phyloP scores from a whole-genome alignment of 1,140 invertebrate genomes.

The Sinella curviseta region DNA sequence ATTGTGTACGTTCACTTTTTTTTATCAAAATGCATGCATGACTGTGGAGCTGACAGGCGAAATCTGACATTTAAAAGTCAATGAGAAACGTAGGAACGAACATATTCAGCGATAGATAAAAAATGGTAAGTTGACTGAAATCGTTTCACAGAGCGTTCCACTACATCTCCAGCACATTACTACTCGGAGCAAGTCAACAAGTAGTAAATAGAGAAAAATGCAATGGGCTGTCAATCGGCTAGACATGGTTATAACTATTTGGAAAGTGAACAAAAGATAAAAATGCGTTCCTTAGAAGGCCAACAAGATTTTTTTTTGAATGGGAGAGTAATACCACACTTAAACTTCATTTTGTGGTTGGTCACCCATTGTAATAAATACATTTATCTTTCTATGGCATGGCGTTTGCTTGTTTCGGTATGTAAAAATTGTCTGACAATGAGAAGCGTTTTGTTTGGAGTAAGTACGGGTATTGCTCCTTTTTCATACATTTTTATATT shows the following conservation, averaged over 20 bases:
- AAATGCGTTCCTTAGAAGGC: constrained; percentile 16
- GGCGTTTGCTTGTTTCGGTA: neutral
- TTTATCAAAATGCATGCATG: neutral
- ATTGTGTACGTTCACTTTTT: neutral
- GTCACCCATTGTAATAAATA: neutral
- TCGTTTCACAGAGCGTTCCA: neutral
- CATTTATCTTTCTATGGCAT: neutral
- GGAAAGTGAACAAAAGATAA: neutral
- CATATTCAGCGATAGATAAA: too few species aligned
- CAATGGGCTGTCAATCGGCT: constrained; percentile 11
- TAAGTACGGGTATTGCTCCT: too few species aligned
- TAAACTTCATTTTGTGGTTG: neutral
- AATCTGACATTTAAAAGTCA: neutral
- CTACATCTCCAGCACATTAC: neutral
- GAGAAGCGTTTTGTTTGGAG: neutral
- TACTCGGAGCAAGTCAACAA: constrained; percentile 1
- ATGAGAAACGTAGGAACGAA: too few species aligned
- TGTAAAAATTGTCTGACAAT: neutral
- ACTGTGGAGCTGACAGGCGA: neutral
- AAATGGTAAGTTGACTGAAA: too few species aligned
- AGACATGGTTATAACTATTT: neutral
- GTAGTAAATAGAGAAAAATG: constrained; percentile 11
- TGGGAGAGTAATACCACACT: neutral
- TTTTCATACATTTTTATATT: neutral
- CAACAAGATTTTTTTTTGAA: constrained; percentile 2